Evolutionary conservation across 2,888 invertebrate species (phyloP), one percentile per base, ranked within the genome.

Genomic region (Latrodectus elegans): DNA sequence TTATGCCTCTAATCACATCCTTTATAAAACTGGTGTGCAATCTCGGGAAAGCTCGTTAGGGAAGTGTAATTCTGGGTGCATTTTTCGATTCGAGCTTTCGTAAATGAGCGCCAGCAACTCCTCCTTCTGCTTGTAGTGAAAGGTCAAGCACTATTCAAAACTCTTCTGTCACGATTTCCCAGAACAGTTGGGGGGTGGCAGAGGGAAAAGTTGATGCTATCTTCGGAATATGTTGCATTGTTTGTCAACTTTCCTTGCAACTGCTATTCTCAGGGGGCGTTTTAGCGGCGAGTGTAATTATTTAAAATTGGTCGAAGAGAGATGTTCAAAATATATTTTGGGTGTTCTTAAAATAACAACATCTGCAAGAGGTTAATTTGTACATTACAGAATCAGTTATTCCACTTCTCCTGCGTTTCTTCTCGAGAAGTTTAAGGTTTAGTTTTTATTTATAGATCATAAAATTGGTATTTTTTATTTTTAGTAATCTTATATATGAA

Each of bases 121-220:
- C 75, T 67, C 75, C 70, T 55, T 60, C 70, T 70, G 17, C 74
- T 72, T 55, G 75, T 51, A 67, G 70, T 26, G 38, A 70, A 75
- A 82, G 82, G 82, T 82, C 82, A 82, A 38, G n/a, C 74, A 60
- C 75, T 64, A 81, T 82, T 75, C 70, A 49, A 68, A 82, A 82
- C 70, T 82, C 55, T 75, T 75, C 60, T 67, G 82, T 82, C 82
- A 82, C 82, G 82, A 82, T 75, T 75, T 75, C 68, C 38, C 75
- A 65, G 60, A 67, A 53, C 51, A 71, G 60, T 15, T 60, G 10
- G 60, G n/a, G 60, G 60, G 12, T 10, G 12, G 12, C 38, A 38
- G 38, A 38, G 38, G 38, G 38, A 38, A 38, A 38, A 38, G 38
- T 38, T 38, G 38, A 38, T 38, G 38, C 38, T 38, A 38, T 38